These are phyloP conservation scores for Chymomyza costata DNA, from an alignment of 1,140 invertebrate species.

Conservation along the genomic window DNA sequence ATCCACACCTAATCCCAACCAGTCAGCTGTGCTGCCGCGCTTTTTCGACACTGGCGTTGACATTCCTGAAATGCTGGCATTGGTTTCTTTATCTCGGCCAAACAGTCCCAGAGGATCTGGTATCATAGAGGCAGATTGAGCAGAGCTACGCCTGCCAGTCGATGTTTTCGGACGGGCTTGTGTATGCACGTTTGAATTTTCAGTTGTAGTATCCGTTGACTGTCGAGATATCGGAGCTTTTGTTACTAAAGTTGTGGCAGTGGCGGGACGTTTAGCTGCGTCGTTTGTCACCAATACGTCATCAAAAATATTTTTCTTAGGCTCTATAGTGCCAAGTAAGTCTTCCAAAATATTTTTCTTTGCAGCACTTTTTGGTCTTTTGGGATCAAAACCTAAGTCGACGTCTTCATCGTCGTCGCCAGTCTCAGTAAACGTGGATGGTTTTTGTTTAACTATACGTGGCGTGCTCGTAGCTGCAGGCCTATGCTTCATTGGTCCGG, in stretches of 20 bases:
- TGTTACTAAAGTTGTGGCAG: slow-evolving; percentile 13
- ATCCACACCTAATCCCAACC: slow-evolving; percentile 57
- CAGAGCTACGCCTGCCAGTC: slow-evolving; percentile 55
- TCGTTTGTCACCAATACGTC: slow-evolving; percentile 35
- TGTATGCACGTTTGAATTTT: slow-evolving; percentile 40
- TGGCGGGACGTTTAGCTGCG: slow-evolving; percentile 37
- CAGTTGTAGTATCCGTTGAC: slow-evolving; percentile 69
- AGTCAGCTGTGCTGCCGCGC: slow-evolving; percentile 57
- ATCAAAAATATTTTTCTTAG: slow-evolving; percentile 56
- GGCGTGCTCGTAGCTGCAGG: slow-evolving; percentile 43
- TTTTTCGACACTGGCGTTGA: slow-evolving; percentile 57
- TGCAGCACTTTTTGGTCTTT: slow-evolving; percentile 54
- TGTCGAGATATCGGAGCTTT: slow-evolving; percentile 63
- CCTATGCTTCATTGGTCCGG: slow-evolving; percentile 11
- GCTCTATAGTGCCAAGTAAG: slow-evolving; percentile 37
- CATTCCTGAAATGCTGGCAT: slow-evolving; percentile 52
- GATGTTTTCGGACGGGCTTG: slow-evolving; percentile 62
- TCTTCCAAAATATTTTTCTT: slow-evolving; percentile 50
- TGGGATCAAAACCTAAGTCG: slow-evolving; percentile 73
- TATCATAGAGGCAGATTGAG: slow-evolving; percentile 29
- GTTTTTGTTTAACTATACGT: slow-evolving; percentile 60
- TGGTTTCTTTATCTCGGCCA: slow-evolving; percentile 42
- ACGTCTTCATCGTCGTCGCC: slow-evolving; percentile 56
- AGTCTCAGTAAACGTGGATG: slow-evolving; percentile 48
- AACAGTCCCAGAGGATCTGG: slow-evolving; percentile 65